Conservation (phyloP, 2,888 invertebrate genomes). For the Platerodrilus igneus region DNA sequence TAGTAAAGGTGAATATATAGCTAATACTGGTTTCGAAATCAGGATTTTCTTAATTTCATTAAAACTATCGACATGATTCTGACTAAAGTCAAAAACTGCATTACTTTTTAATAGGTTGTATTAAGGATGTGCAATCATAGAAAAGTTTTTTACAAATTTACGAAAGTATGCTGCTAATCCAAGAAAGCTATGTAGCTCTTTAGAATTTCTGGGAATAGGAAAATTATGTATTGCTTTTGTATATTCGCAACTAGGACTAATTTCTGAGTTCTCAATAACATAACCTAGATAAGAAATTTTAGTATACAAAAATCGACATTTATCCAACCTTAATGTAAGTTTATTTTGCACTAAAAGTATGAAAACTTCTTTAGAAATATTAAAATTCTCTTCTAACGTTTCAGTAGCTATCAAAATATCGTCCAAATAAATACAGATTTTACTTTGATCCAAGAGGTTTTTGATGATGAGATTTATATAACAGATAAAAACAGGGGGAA, state of each 20-base stretch:
- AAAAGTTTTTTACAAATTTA: slow-evolving; percentile 1
- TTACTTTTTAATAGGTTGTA: slow-evolving; percentile 1
- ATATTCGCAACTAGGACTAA: neutral
- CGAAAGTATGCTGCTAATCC: slow-evolving; percentile 1
- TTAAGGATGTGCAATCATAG: neutral
- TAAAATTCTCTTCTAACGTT: slow-evolving; percentile 25
- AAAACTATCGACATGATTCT: neutral
- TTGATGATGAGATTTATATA: slow-evolving; percentile 16
- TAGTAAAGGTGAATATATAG: neutral
- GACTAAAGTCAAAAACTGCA: neutral
- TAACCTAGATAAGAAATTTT: slow-evolving; percentile 1
- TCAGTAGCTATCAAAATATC: slow-evolving; percentile 34
- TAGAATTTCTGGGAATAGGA: neutral
- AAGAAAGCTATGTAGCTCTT: slow-evolving; percentile 4
- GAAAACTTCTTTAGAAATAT: slow-evolving; percentile 1
- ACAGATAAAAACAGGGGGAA: slow-evolving; percentile 18
- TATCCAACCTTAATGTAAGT: neutral
- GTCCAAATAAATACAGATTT: slow-evolving; percentile 27
- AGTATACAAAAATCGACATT: neutral
- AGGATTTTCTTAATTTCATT: too few species aligned
- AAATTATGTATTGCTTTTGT: neutral
- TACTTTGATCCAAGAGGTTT: slow-evolving; percentile 18
- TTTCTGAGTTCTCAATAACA: neutral
- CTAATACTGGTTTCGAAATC: neutral
- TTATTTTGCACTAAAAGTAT: neutral